phyloP scores from a whole-genome alignment of 2,797 vertebrate species.

The Gymnodraco acuticeps region DNA sequence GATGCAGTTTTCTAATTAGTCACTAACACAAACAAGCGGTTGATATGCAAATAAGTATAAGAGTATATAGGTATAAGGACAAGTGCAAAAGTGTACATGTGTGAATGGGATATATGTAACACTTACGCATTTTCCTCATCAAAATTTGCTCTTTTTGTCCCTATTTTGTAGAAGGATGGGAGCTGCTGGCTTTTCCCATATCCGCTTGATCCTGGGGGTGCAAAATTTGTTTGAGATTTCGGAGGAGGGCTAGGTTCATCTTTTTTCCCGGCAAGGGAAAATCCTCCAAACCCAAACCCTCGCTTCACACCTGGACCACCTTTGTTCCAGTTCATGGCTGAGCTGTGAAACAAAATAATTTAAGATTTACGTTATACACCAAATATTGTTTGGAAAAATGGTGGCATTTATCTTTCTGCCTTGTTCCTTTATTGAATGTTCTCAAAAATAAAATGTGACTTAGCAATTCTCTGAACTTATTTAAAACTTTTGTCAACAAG shows the following conservation, averaged over 20 bases:
- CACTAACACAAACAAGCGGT: not conserved
- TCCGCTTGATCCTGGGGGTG: constrained; percentile 81
- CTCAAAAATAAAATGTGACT: not conserved
- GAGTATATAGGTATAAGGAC: no score
- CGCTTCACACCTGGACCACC: constrained; percentile 94
- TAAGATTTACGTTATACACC: not conserved
- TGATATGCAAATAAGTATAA: not conserved
- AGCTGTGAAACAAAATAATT: constrained; percentile 37
- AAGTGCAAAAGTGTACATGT: no score
- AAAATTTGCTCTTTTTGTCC: constrained; percentile 96
- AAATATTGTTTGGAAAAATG: not conserved
- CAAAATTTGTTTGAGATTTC: constrained; percentile 90
- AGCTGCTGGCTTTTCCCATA: constrained; percentile 93
- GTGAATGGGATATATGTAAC: not conserved
- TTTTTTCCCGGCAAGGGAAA: constrained; percentile 92
- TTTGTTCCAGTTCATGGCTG: constrained; percentile 98
- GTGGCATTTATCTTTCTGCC: not conserved
- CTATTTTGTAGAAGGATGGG: constrained; percentile 98
- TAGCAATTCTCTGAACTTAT: not conserved
- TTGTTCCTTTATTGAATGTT: not conserved
- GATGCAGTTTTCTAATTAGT: not conserved
- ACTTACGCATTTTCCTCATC: constrained; percentile 99
- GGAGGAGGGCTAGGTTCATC: constrained; percentile 90
- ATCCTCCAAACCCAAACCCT: constrained; percentile 98
- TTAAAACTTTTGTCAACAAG: not conserved